Evolutionary conservation across 2,888 invertebrate genomes (phyloP), one percentile per base, ranked within the genome.

Genomic region (Pachliopta kotzebuea): DNA sequence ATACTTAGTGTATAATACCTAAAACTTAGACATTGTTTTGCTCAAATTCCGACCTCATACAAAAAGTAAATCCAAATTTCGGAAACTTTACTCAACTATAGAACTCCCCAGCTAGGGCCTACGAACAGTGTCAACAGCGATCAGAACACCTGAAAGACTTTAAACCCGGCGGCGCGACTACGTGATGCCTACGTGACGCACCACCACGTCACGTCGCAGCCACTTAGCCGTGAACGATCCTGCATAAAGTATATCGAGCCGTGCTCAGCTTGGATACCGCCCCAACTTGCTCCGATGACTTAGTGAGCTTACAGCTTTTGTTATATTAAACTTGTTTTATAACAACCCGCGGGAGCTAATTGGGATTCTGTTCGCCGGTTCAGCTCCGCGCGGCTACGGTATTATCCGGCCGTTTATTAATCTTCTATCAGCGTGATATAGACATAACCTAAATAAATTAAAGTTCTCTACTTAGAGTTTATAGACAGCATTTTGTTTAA

Each of bases 291-390:
- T 24, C 21, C 54, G 65, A 52, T 45, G 60, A 65, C 65, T 65
- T 65, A 65, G 52, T 60, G 60, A 60, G 65, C 60, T 65, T 60
- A 63, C 45, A 60, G 65, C 60, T 56, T 65, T 60, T 60, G 60
- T 59, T 58, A 58, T 63, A 56, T 56, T 53, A 65, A 65, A 60
- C 60, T 65, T 65, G 60, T 60, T 60, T 58, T 50, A 60, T 26
- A 65, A 56, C 60, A 50, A 29, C 0, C 18, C 60, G 31, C 18
- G 49, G 29, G 24, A 11, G n/a, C 56, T 53, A 42, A 60, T 65
- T 65, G 31, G 42, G 56, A 65, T 60, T 60, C 60, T 53, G 60
- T 18, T 21, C 65, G 29, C 37, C 37, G 37, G 37, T 14, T 11
- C 37, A 14, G 37, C 37, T 37, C 14, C 37, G 0, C 37, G 37